These are phyloP conservation scores for cattle (Bos taurus) DNA, from an alignment of 2,113 vertebrate species.

Conservation along the genomic window DNA sequence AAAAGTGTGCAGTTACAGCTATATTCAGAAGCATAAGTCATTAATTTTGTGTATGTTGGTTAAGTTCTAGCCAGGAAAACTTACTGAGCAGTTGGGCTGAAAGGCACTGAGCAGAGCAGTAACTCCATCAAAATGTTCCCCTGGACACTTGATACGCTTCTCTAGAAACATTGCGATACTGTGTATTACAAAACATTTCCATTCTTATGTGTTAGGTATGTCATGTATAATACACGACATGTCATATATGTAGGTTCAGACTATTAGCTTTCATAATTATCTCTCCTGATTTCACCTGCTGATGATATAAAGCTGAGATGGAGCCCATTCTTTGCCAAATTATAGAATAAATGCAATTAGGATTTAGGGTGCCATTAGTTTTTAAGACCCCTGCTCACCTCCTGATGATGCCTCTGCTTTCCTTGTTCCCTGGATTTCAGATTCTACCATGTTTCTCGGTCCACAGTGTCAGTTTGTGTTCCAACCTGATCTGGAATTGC, in stretches of 20 bases:
- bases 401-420: not conserved
- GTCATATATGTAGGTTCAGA: not conserved
- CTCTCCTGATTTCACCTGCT: not conserved
- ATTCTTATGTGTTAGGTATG: not conserved
- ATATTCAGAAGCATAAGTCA: not conserved
- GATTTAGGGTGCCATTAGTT: not conserved
- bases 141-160: not conserved
- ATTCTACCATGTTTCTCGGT: not conserved
- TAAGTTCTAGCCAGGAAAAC: not conserved
- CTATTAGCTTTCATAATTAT: not conserved
- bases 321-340: not conserved
- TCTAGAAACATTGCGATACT: not conserved
- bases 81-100: not conserved
- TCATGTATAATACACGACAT: not conserved
- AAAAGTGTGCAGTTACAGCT: not conserved
- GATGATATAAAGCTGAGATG: not conserved
- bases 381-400: not conserved
- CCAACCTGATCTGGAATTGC: not conserved
- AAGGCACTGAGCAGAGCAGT: not conserved
- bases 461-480: fast-evolving
- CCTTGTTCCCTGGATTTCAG: not conserved
- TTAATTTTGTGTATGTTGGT: not conserved
- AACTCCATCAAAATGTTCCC: not conserved
- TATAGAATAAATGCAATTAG: not conserved
- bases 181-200: not conserved